Evolutionary conservation across 2,888 invertebrate species (phyloP), one percentile per base, ranked within the genome.

Genomic region (Leptopilina myrica): DNA sequence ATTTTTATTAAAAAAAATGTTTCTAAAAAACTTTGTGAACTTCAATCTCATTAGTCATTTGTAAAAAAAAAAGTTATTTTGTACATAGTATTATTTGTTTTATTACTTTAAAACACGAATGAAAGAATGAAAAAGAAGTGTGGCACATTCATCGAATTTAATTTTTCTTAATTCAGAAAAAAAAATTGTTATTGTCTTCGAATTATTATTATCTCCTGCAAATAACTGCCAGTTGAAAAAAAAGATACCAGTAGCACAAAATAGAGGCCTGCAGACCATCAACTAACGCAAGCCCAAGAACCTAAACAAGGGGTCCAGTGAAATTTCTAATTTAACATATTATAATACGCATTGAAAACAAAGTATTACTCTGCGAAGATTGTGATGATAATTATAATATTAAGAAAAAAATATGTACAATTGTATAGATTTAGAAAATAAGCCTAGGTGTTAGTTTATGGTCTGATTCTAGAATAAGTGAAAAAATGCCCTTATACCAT

Each of bases 371-470:
- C 81, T 83, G 85, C 83, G 80, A 80, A 82, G 84, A 85, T 82
- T 88, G 87, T 89, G 85, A 87, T 88, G 84, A 87, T 87, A 84
- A 84, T 79, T 80, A 49, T 75, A 81, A 86, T 88, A 86, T 85
- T 85, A 85, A 86, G 84, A 78, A 79, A 85, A 86, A 83, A 78
- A 79, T 83, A 90, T 91, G 89, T 91, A 90, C 87, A 91, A 89
- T 91, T 90, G 90, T 89, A 90, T 89, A 91, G 88, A 87, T 85
- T 85, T 90, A 90, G 88, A 85, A 79, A 86, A 86, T 91, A 89
- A 90, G 89, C 82, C 83, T 88, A 89, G 84, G 82, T 86, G 88
- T 91, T 91, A 90, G 91, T 90, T 91, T 89, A 91, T 90, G 91
- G 90, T 91, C 91, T 91, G 90, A 89, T 84, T 83, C 81, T 87